Base-by-base conservation (phyloP, 2,113 vertebrate genomes). In the Acanthochromis polyacanthus region DNA sequence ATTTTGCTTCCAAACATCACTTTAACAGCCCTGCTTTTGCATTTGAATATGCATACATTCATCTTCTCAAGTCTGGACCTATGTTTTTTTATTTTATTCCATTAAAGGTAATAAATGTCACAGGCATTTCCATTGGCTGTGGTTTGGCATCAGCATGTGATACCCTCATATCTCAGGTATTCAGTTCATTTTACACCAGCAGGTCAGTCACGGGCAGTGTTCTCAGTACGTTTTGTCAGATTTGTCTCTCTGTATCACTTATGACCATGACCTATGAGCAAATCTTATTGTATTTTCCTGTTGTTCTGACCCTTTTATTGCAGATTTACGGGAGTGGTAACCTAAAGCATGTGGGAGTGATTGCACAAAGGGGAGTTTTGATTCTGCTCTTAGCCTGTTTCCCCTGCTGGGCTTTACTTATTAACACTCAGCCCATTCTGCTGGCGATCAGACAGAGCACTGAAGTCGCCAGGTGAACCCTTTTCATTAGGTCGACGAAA, bases 121-220 rank as follows among this genome's bases (percentile, higher is more conserved):
- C 94, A 0, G 96, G 96, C 17, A 88, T 97, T 71, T 96, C 95
- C 0, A 93, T 97, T 0, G 97, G 97, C 0, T 76, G 77, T 1
- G 97, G 97, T 17, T 83, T 98, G 71, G 93, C 96, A 10, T 96
- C 96, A 0, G 94, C 96, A 2, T 98, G 96, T 0, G 96, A 99
- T 80, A 97, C 97, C 0, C 93, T 98, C 80, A 97, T 98, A 89
- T 97, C 96, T 40, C 97, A 97, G 96, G 96, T 97, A 87, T 36
- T 60, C 23, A 20, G 32, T 58, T 51, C 12, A 22, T 45, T 8
- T 70, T 69, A 66, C 58, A 19, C 11, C 80, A 68, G 58, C 20
- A 32, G 59, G n/a, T 67, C 67, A 55, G 22, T 17, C 20, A 55
- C 30, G 10, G 32, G 22, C 58, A 23, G 19, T 38, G n/a, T 22